A percentile compares a stretch with the other conserved stretches of the same genome.
Conservation (phyloP, 1,140 invertebrate species). For the Hycleus phaleratus region DNA sequence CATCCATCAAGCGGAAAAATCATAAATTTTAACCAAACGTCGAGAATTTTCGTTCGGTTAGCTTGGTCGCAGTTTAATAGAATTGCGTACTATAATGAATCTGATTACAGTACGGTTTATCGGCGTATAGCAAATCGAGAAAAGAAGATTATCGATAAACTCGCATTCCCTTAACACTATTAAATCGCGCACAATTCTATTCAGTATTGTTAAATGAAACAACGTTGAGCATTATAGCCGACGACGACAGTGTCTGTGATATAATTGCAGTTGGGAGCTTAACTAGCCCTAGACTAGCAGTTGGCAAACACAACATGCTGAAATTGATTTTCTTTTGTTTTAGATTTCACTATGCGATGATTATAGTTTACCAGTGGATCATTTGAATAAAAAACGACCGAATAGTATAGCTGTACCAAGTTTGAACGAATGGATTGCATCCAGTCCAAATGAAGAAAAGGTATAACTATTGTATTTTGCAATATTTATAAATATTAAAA, state of each 20-base stretch:
- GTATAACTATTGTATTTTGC: slow-evolving; percentile 39
- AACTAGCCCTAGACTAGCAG: background rate
- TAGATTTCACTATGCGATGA: slow-evolving; percentile 71
- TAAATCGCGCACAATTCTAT: slow-evolving; percentile 4
- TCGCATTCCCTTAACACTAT: background rate
- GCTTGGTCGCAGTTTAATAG: too few species aligned
- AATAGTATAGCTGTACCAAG: slow-evolving; percentile 50
- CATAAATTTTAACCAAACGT: too few species aligned
- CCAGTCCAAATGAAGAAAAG: slow-evolving; percentile 54
- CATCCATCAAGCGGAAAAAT: too few species aligned
- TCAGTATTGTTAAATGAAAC: slow-evolving; percentile 21
- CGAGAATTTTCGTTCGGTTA: too few species aligned
- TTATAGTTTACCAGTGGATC: slow-evolving; percentile 71
- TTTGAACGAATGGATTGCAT: slow-evolving; percentile 48
- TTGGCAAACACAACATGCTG: background rate
- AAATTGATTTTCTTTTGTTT: slow-evolving; percentile 39
- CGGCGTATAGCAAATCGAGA: too few species aligned
- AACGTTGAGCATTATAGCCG: slow-evolving; percentile 16
- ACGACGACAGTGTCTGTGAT: background rate
- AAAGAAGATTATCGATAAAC: background rate
- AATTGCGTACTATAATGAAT: too few species aligned
- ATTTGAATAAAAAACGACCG: slow-evolving; percentile 58
- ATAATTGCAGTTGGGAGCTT: background rate
- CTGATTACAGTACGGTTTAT: too few species aligned
- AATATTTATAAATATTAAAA: background rate